A percentile compares a stretch with the other conserved stretches of the same genome.
Conservation (phyloP, 2,888 invertebrate species). For the Amblyteles armatorius region DNA sequence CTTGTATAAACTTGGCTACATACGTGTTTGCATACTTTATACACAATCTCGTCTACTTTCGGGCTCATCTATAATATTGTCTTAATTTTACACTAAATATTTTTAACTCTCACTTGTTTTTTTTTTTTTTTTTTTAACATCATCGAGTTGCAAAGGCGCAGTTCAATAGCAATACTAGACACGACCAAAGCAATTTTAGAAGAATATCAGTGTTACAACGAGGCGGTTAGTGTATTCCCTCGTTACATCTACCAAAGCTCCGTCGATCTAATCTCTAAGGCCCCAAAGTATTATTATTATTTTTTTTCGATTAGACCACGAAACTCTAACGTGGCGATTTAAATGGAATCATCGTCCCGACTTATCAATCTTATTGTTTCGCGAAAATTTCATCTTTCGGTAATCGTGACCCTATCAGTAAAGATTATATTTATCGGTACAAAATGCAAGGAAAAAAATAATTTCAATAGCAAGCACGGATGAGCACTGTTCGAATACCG, state of each 20-base stretch:
- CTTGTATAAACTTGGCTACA: constrained; percentile 66
- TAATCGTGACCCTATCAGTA: not conserved
- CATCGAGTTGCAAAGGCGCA: constrained; percentile 71
- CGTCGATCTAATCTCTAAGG: constrained; percentile 63
- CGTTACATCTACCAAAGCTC: constrained; percentile 39
- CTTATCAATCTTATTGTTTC: not conserved
- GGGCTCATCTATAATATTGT: constrained; percentile 76
- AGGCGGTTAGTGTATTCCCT: not conserved
- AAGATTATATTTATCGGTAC: not conserved
- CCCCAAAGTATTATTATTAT: constrained; percentile 60
- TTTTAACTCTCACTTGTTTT: constrained; percentile 51
- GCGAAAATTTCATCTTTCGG: not conserved
- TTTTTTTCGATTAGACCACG: constrained; percentile 47
- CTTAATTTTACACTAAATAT: constrained; percentile 71
- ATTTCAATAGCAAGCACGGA: not conserved
- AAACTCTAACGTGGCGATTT: constrained; percentile 1
- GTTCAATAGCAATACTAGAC: constrained; percentile 50
- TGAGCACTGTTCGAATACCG: not conserved
- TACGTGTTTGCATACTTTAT: constrained; percentile 60
- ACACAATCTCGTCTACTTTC: constrained; percentile 68
- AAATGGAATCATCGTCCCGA: not conserved
- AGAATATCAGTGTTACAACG: constrained; percentile 25
- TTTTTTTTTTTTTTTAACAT: constrained; percentile 46
- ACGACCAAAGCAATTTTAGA: constrained; percentile 50
- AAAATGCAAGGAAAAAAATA: not conserved